Evolutionary conservation across 2,113 vertebrate species (phyloP).

Genomic region (Triplophysa rosa): DNA sequence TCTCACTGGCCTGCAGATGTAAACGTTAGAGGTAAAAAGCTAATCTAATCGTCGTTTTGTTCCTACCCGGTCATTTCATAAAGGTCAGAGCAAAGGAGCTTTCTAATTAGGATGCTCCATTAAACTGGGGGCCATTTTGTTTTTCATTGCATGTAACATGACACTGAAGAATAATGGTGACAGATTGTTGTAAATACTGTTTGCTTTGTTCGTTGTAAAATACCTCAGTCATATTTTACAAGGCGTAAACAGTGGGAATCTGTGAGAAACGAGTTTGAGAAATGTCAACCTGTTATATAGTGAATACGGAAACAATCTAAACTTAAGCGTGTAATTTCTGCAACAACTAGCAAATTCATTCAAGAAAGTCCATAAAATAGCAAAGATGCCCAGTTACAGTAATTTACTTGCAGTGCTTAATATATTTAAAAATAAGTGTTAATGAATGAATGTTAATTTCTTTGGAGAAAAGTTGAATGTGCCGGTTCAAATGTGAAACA

Average conservation of each 20-base stretch:
- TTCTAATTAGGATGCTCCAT: slow-evolving; percentile 54
- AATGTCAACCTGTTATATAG: not conserved
- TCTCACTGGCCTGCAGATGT: slow-evolving; percentile 33
- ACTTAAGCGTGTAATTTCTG: not conserved
- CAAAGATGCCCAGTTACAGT: no score
- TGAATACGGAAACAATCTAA: not conserved
- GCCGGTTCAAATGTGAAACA: no score
- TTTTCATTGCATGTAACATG: slow-evolving; percentile 39
- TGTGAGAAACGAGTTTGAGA: not conserved
- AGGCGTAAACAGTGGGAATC: slow-evolving; percentile 29
- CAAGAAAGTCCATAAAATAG: no score
- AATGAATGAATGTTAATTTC: no score
- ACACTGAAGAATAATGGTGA: slow-evolving; percentile 28
- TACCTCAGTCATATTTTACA: slow-evolving; percentile 42
- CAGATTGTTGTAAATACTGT: slow-evolving; percentile 51
- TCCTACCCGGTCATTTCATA: slow-evolving; percentile 50
- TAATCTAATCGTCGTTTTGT: slow-evolving; percentile 44
- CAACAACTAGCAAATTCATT: no score
- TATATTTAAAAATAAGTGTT: no score
- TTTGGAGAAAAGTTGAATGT: no score
- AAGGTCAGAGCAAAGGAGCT: slow-evolving; percentile 55
- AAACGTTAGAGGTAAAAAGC: slow-evolving; percentile 35
- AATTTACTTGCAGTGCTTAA: no score
- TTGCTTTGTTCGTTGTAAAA: slow-evolving; percentile 53
- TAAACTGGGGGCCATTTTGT: slow-evolving; percentile 40